phyloP scores from a whole-genome alignment of 1,140 invertebrate genomes.

The Zaprionus ghesquierei region DNA sequence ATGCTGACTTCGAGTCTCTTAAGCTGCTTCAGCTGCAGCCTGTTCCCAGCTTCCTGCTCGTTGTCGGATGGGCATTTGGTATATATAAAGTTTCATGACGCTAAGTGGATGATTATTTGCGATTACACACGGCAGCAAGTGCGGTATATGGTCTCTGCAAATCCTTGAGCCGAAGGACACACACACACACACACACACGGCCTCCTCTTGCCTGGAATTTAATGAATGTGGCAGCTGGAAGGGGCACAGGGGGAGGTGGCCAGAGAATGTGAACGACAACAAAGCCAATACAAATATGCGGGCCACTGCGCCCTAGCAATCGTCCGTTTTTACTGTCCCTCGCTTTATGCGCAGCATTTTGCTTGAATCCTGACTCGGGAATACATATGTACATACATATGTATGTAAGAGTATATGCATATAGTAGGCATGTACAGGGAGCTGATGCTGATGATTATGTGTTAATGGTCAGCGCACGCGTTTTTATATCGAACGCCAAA shows the following conservation, averaged over 20 bases:
- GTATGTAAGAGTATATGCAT: background rate
- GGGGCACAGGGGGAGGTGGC: background rate
- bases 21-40: conserved; percentile 10
- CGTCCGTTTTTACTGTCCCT: conserved; percentile 23
- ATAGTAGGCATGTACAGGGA: too few species aligned
- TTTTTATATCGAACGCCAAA: conserved; percentile 76
- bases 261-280: background rate
- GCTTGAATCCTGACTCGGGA: background rate
- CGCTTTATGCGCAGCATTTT: conserved; percentile 29
- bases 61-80: conserved; percentile 43
- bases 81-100: conserved; percentile 78
- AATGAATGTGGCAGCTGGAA: conserved; percentile 51
- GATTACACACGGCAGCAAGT: conserved; percentile 64
- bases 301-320: conserved; percentile 25
- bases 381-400: background rate
- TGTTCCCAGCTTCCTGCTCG: background rate
- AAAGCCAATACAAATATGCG: conserved; percentile 44
- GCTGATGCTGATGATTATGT: conserved; percentile 63
- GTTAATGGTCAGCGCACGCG: conserved; percentile 68
- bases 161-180: conserved; percentile 74
- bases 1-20: conserved; percentile 53
- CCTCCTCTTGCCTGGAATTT: conserved; percentile 54
- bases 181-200: conserved; percentile 39
- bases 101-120: conserved; percentile 81
- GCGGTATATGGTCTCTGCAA: conserved; percentile 40